Evolutionary conservation across 2,113 vertebrate genomes (phyloP).

Genomic region (Dipodomys ordii): DNA sequence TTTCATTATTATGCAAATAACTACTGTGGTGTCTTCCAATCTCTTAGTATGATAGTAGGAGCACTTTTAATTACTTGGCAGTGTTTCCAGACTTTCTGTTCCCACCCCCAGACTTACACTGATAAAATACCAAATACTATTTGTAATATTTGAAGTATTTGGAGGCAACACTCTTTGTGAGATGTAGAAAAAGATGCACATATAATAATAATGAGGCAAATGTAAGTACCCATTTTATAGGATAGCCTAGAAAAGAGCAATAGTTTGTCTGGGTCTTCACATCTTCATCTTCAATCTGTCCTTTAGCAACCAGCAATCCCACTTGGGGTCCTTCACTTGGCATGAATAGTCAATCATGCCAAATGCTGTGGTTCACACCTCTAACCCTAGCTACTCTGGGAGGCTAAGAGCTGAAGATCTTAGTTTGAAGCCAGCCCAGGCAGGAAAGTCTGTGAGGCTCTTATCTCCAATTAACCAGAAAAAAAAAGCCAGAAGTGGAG

Average conservation of each 20-base stretch:
- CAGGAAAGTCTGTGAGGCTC: too few species aligned
- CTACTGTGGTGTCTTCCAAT: constrained; percentile 4
- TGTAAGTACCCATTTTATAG: background rate
- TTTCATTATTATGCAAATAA: constrained; percentile 69
- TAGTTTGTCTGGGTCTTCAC: background rate
- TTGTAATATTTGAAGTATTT: background rate
- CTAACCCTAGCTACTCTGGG: too few species aligned
- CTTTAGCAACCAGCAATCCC: background rate
- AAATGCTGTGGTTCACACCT: too few species aligned
- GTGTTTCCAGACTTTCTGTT: constrained; percentile 30
- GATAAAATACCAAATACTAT: background rate
- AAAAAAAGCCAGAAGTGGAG: too few species aligned
- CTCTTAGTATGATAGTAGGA: background rate
- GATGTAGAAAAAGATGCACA: background rate
- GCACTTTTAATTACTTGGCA: constrained; percentile 67
- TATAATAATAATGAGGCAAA: constrained; percentile 11
- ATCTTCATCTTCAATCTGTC: background rate
- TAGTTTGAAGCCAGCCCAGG: too few species aligned
- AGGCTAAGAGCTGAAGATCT: too few species aligned
- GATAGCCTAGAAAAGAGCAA: background rate
- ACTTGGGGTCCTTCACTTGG: background rate
- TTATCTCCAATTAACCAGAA: too few species aligned
- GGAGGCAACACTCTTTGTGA: background rate
- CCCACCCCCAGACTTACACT: constrained; percentile 8
- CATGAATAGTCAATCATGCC: background rate